phyloP scores from a whole-genome alignment of 2,113 vertebrate genomes.

The Solea solea region DNA sequence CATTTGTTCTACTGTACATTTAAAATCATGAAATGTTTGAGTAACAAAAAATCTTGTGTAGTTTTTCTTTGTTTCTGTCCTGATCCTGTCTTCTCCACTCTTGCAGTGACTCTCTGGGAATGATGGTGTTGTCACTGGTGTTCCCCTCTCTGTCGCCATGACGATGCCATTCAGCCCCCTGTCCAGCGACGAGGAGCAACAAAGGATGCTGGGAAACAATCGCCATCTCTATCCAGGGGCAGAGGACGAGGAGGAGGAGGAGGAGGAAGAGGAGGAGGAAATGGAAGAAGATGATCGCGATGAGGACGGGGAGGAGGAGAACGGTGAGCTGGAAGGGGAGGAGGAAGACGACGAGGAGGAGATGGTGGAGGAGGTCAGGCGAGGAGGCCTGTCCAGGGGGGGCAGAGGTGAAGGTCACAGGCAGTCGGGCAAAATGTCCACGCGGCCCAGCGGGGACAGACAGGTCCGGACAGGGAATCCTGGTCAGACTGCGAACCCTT shows the following conservation, averaged over 20 bases:
- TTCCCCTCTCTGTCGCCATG: constrained; percentile 85
- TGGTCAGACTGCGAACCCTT: constrained; percentile 77
- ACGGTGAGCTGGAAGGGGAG: constrained; percentile 77
- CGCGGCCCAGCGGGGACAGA: constrained; percentile 65
- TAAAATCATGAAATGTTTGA: too few relatives aligned
- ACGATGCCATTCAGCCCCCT: constrained; percentile 93
- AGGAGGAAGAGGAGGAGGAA: constrained; percentile 89
- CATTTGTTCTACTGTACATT: too few relatives aligned
- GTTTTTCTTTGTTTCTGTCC: constrained; percentile 1
- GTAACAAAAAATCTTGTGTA: too few relatives aligned
- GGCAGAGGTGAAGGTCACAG: constrained; percentile 74
- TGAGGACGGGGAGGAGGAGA: constrained; percentile 77
- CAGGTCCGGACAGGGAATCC: constrained; percentile 72
- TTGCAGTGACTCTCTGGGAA: constrained; percentile 76
- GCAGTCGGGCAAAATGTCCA: constrained; percentile 68
- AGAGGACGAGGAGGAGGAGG: constrained; percentile 88
- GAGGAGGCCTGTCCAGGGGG: constrained; percentile 61
- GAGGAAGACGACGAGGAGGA: constrained; percentile 75
- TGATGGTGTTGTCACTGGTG: constrained; percentile 82
- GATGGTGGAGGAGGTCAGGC: constrained; percentile 68
- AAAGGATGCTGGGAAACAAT: constrained; percentile 86
- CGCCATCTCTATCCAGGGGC: constrained; percentile 83
- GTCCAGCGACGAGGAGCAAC: constrained; percentile 92
- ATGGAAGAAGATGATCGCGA: constrained; percentile 78
- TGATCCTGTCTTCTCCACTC: constrained; percentile 11